Conservation (phyloP, 2,888 invertebrate genomes). For the Lasioglossum morio region DNA sequence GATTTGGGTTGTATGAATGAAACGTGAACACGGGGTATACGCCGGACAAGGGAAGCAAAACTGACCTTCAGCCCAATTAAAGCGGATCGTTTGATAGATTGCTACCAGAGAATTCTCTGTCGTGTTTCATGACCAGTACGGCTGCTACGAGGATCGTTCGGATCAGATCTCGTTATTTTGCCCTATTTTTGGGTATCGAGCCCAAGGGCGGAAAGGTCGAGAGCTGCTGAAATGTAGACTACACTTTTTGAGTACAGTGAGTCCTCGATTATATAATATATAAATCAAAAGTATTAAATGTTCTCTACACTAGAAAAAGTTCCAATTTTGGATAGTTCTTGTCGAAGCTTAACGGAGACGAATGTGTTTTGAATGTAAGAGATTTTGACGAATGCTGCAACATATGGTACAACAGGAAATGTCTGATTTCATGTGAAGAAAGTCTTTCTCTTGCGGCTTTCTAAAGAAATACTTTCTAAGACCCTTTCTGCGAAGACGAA, state of each 20-base stretch:
- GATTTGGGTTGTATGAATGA: not conserved
- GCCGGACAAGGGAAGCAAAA: not conserved
- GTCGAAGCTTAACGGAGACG: no score
- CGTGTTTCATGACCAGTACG: not conserved
- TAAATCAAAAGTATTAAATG: no score
- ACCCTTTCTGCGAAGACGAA: not conserved
- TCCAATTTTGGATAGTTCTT: no score
- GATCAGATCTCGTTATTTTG: not conserved
- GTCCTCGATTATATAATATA: no score
- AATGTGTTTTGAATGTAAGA: no score
- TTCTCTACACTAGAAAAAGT: no score
- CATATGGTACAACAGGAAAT: no score
- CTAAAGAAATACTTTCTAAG: no score
- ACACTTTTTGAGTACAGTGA: not conserved
- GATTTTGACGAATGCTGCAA: not conserved
- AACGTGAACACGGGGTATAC: not conserved
- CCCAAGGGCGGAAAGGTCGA: not conserved
- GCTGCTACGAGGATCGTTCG: not conserved
- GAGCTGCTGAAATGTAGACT: not conserved
- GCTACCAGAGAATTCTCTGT: not conserved
- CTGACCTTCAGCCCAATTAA: not conserved
- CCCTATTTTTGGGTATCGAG: not conserved
- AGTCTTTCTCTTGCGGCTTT: no score
- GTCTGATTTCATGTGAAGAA: no score
- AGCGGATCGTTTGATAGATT: conserved; percentile 9